Base-by-base conservation (phyloP, 2,797 vertebrate genomes). In the Hypotaenidia philippensis region DNA sequence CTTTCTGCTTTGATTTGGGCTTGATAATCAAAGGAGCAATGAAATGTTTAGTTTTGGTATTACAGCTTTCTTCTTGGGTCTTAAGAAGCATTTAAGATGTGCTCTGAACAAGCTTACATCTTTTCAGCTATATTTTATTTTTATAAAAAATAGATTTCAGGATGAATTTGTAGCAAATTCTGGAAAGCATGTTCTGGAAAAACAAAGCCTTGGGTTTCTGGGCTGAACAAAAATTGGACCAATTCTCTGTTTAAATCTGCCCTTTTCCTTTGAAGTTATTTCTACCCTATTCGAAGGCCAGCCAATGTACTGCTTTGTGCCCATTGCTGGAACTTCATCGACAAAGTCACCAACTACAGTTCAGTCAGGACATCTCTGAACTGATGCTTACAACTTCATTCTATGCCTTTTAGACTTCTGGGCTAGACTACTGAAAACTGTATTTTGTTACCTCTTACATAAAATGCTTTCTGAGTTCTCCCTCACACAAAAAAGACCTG, bases 351-450 rank as follows among this genome's bases (percentile, higher is more conserved):
- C 34, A 89, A 69, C 32, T 9, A 91, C 27, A 84, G 56, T 65
- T 70, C 29, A 77, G 21, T 76, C 34, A 77, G 16, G 44, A 7
- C 15, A 90, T 91, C 45, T 31, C 16, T 65, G 65, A 36, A 34
- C 10, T 63, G 49, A 63, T 71, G 34, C 13, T 77, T 75, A 71
- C 93, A 93, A 86, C 22, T 92, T 81, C 78, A 86, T 89, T 86
- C 49, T 27, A 52, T 3, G 14, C 18, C 8, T 89, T 94, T 93
- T 50, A 60, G 63, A 81, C 40, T 32, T 87, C 66, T 14, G 14
- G 17, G 13, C 84, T 92, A 84, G 8, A 65, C 36, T 64, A 60
- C 16, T 3, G 1, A 63, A 93, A 84, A 86, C 21, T 95, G 90
- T 80, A 47, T 68, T 91, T 94, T 87, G 77, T 69, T 65, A 69